These are phyloP conservation scores for Pachycephala philippinensis DNA, from an alignment of 2,113 vertebrate species.

Conservation along the genomic window DNA sequence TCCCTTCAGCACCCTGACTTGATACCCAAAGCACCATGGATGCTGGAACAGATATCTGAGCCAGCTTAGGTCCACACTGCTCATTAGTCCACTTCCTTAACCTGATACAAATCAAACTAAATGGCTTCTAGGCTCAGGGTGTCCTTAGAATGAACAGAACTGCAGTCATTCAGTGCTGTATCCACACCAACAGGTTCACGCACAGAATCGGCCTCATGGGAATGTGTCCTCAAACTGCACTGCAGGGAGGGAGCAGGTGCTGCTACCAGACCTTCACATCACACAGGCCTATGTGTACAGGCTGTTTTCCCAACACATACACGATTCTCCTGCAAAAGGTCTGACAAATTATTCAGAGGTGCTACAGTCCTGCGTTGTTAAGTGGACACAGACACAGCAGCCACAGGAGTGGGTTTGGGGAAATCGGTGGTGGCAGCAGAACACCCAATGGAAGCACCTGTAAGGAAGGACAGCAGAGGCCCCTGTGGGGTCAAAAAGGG, in stretches of 20 bases:
- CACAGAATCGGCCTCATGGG: neutral
- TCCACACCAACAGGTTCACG: neutral
- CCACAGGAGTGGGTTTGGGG: neutral
- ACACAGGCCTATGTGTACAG: neutral
- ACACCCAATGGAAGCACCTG: neutral
- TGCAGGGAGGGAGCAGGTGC: neutral
- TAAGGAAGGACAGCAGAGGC: neutral
- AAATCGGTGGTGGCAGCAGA: neutral
- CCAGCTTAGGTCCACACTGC: neutral
- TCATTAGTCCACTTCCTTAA: neutral
- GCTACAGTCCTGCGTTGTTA: neutral
- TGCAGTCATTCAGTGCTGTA: neutral
- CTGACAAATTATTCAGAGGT: neutral
- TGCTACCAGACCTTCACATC: neutral
- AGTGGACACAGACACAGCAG: neutral
- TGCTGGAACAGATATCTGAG: neutral
- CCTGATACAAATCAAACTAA: slow-evolving; percentile 9
- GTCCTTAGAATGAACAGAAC: neutral
- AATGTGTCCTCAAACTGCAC: neutral
- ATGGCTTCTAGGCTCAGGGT: neutral
- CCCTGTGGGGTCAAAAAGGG: neutral
- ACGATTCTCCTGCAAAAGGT: neutral
- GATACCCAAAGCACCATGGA: neutral
- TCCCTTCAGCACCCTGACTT: neutral
- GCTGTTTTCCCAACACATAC: neutral